Base-by-base conservation (phyloP, 2,797 vertebrate genomes). In the Falco peregrinus region DNA sequence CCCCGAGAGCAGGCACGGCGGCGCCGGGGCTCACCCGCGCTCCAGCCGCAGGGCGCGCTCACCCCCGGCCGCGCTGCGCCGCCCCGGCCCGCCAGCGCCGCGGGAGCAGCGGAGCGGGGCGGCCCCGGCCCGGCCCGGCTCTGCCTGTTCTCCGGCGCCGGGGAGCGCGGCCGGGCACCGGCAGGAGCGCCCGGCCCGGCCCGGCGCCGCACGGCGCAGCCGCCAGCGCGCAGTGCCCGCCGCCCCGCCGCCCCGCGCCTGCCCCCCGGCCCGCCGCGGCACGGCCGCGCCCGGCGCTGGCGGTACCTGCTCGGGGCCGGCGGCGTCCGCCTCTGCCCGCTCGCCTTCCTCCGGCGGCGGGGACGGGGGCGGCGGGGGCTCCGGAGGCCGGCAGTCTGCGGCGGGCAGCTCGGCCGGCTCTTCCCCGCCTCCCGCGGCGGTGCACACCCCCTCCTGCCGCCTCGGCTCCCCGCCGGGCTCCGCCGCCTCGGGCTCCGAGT, bases 401-500 rank as follows among this genome's bases (percentile, higher is more conserved):
- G 83, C 71, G 78, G 83, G 64, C 80, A n/a, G 60, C 69, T 82
- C 74, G 50, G 69, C 63, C 95, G 90, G 56, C 67, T 87, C 91
- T 84, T 86, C 95, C 84, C 95, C 89, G 76, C 77, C 92, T 77
- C 90, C 89, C 65, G 93, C 87, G 51, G 96, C 90, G 95, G 96
- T 20, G 67, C 94, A 88, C 95, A 95, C 97, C 97, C 43, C 97
- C 89, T 78, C 89, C 81, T 64, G 93, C 83, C 35, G 77, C 88
- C 81, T 87, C 64, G 77, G 89, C 20, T 94, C 74, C 70, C 76
- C 87, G 53, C 84, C 51, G 59, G 78, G 53, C 53, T 96, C 97
- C 87, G 91, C 86, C 76, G 94, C 88, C 87, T 98, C 98, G 24
- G 98, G 98, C 96, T 99, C 99, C 16, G 99, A 99, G 98, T 99